Conservation (phyloP, 2,888 invertebrate species). For the Diogma glabrata region DNA sequence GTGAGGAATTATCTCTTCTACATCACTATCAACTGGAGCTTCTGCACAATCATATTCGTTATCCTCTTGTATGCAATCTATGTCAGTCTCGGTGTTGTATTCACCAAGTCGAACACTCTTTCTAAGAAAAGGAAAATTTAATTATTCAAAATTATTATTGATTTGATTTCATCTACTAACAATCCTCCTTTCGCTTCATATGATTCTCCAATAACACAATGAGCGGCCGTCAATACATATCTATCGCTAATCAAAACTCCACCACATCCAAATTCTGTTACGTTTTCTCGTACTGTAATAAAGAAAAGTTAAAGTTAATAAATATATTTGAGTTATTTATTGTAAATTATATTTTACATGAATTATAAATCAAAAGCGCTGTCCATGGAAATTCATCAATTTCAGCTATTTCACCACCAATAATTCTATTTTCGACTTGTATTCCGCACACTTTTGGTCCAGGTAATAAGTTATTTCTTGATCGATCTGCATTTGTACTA, state of each 20-base stretch:
- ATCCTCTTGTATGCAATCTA: slow-evolving; percentile 44
- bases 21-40: slow-evolving; percentile 46
- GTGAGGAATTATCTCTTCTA: slow-evolving; percentile 53
- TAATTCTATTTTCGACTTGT: slow-evolving; percentile 45
- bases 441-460: slow-evolving; percentile 39
- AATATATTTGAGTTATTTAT: not conserved
- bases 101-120: slow-evolving; percentile 50
- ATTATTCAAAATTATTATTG: not conserved
- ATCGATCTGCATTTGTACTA: not conserved
- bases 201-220: slow-evolving; percentile 44
- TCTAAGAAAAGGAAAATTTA: slow-evolving; percentile 19
- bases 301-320: not conserved
- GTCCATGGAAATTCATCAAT: slow-evolving; percentile 54
- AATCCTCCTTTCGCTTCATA: slow-evolving; percentile 39
- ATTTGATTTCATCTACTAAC: slow-evolving; percentile 36
- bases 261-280: slow-evolving; percentile 44
- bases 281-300: not conserved
- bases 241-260: slow-evolving; percentile 46
- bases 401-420: slow-evolving; percentile 49
- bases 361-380: slow-evolving; percentile 44
- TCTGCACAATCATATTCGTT: slow-evolving; percentile 46
- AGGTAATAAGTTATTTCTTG: not conserved
- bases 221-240: slow-evolving; percentile 50
- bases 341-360: slow-evolving; percentile 29
- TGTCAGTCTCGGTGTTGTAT: slow-evolving; percentile 47